These are phyloP conservation scores for Prionace glauca DNA, from an alignment of 2,797 vertebrate species.

Conservation along the genomic window DNA sequence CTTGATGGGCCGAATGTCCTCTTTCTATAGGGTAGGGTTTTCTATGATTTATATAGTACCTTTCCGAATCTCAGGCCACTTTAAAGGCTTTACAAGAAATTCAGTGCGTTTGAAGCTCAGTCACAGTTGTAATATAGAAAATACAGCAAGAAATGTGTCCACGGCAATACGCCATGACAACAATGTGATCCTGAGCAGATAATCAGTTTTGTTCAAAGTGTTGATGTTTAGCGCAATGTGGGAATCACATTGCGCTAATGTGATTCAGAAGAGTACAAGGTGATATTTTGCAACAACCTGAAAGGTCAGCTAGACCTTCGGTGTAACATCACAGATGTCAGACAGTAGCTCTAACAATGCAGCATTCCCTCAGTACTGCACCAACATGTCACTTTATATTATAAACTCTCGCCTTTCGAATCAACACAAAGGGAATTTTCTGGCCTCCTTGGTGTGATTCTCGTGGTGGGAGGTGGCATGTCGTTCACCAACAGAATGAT, in stretches of 20 bases:
- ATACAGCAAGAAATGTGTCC: background rate
- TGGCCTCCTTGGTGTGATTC: too few relatives aligned
- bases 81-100: too few relatives aligned
- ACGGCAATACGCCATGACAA: background rate
- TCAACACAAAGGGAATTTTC: background rate
- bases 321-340: background rate
- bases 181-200: background rate
- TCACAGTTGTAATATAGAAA: background rate
- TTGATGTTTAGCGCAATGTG: background rate
- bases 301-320: background rate
- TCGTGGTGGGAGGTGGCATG: too few relatives aligned
- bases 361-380: background rate
- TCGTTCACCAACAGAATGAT: too few relatives aligned
- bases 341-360: background rate
- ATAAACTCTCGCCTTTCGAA: background rate
- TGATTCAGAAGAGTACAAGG: background rate
- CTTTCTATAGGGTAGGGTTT: too few relatives aligned
- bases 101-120: background rate
- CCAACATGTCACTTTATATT: background rate
- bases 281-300: background rate
- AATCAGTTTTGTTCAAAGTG: background rate
- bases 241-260: too few relatives aligned
- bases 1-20: too few relatives aligned
- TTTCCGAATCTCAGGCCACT: background rate
- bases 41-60: background rate